Evolutionary conservation across 2,888 invertebrate genomes (phyloP).

Genomic region (Drosophila parthenogenetica): DNA sequence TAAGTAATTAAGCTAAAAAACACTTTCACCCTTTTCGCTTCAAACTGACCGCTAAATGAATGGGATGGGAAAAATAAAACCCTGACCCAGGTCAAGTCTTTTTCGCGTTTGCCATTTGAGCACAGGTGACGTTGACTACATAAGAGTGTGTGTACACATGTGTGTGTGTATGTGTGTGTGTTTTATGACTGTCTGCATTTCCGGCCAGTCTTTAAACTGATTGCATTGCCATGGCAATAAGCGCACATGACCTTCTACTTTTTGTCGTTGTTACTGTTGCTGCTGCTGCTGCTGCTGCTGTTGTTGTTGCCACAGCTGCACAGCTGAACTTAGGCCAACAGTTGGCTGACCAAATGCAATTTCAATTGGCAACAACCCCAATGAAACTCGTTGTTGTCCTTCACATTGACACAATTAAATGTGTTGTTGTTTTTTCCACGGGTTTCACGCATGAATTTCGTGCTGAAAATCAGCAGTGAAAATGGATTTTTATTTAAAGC

Average conservation of each 20-base stretch:
- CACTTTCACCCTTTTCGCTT: slow-evolving; percentile 60
- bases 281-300: not conserved
- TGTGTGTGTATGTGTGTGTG: slow-evolving; percentile 22
- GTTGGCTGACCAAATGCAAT: slow-evolving; percentile 52
- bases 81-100: slow-evolving; percentile 72
- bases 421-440: slow-evolving; percentile 31
- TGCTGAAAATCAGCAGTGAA: not conserved
- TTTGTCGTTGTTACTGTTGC: slow-evolving; percentile 1
- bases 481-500: not conserved
- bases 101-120: slow-evolving; percentile 26
- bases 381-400: slow-evolving; percentile 41
- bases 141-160: slow-evolving; percentile 1
- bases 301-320: slow-evolving; percentile 43
- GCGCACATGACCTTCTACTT: slow-evolving; percentile 44
- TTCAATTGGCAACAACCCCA: slow-evolving; percentile 16
- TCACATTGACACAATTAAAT: slow-evolving; percentile 73
- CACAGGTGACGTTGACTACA: slow-evolving; percentile 49
- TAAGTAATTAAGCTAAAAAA: slow-evolving; percentile 72
- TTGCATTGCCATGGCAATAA: slow-evolving; percentile 45
- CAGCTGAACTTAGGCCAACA: slow-evolving; percentile 33
- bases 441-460: slow-evolving; percentile 2
- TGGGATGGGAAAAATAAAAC: slow-evolving; percentile 13
- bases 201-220: slow-evolving; percentile 68
- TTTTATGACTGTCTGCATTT: slow-evolving; percentile 52
- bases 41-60: slow-evolving; percentile 21